Evolutionary conservation across 2,797 vertebrate species (phyloP).

Genomic region (Peromyscus melanophrys): DNA sequence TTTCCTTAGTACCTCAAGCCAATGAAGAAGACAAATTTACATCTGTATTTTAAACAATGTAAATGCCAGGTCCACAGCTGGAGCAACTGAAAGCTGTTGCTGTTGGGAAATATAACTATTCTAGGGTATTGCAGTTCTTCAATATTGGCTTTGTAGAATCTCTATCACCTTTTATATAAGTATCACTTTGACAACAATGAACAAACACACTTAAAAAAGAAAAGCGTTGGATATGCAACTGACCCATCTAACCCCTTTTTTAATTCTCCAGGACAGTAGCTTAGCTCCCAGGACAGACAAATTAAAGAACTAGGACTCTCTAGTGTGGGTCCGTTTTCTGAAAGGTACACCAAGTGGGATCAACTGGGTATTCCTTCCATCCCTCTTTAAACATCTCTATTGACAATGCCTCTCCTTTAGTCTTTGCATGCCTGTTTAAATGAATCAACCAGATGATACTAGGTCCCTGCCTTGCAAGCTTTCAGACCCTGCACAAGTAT

Average conservation of each 20-base stretch:
- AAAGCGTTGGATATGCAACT: neutral
- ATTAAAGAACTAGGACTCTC: neutral
- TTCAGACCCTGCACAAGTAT: neutral
- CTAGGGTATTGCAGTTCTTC: neutral
- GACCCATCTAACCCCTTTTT: neutral
- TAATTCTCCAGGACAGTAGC: neutral
- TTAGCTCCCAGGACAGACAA: neutral
- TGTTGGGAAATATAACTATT: neutral
- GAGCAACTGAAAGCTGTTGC: neutral
- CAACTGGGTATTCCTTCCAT: neutral
- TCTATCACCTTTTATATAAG: constrained; percentile 4
- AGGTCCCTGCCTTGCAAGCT: too few species aligned
- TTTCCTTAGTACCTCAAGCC: neutral
- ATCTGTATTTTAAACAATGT: neutral
- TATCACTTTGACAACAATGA: constrained; percentile 29
- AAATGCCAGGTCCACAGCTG: neutral
- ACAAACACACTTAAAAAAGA: constrained; percentile 22
- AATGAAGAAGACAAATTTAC: neutral
- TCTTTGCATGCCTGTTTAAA: neutral
- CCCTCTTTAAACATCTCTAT: neutral
- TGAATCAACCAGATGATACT: neutral
- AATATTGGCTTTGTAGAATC: neutral
- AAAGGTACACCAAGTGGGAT: neutral
- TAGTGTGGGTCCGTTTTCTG: neutral
- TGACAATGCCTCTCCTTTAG: neutral